A percentile compares a stretch with the other conserved stretches of the same genome.
Conservation (phyloP, 2,797 vertebrate genomes). For the Danio jaintianensis region DNA sequence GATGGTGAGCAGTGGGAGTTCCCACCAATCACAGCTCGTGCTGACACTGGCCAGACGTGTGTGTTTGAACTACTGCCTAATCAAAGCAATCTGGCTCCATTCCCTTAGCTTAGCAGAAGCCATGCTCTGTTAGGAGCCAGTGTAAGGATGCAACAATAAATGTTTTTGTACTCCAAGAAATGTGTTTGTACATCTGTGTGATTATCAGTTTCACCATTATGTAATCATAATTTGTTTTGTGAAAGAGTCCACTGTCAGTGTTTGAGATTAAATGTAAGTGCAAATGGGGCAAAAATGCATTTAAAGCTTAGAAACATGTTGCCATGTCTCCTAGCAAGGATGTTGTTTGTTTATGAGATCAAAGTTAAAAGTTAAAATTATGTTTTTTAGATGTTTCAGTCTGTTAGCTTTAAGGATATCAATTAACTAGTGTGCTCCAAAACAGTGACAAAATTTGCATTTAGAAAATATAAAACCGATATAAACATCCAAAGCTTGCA, state of each 20-base stretch:
- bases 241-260: neutral
- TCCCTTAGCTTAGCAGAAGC: slow-evolving; percentile 51
- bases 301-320: too few species aligned
- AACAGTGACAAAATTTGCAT: too few species aligned
- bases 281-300: too few species aligned
- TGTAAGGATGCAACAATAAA: slow-evolving; percentile 18
- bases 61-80: slow-evolving; percentile 53
- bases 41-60: slow-evolving; percentile 50
- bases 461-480: too few species aligned
- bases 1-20: slow-evolving; percentile 40
- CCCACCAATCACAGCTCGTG: slow-evolving; percentile 39
- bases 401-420: too few species aligned
- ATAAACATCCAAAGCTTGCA: too few species aligned
- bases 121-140: slow-evolving; percentile 51
- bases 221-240: slow-evolving; percentile 8
- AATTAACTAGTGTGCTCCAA: too few species aligned
- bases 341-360: too few species aligned
- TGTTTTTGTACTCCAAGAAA: neutral
- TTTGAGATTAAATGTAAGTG: too few species aligned
- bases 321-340: too few species aligned
- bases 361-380: too few species aligned
- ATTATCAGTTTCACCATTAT: neutral
- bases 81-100: slow-evolving; percentile 66
- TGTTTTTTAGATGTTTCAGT: too few species aligned
- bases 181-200: neutral